phyloP scores from a whole-genome alignment of 2,113 vertebrate genomes.

The Siniperca chuatsi region DNA sequence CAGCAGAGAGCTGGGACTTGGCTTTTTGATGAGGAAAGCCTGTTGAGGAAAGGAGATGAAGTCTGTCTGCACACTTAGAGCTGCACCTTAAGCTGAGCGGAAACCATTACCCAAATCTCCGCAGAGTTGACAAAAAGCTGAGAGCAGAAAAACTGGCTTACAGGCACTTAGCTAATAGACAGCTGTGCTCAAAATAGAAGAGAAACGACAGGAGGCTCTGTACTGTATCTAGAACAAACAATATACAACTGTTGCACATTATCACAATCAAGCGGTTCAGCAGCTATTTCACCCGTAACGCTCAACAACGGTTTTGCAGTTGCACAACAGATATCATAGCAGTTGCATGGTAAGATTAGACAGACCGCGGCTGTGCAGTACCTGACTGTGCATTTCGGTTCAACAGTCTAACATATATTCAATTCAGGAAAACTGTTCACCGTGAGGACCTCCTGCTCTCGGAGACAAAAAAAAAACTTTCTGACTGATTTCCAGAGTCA shows the following conservation, averaged over 20 bases:
- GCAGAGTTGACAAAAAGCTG: slow-evolving; percentile 54
- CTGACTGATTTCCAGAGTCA: slow-evolving; percentile 52
- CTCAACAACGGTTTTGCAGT: slow-evolving; percentile 47
- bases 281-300: slow-evolving; percentile 34
- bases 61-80: slow-evolving; percentile 53
- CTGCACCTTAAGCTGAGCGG: slow-evolving; percentile 51
- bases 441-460: slow-evolving; percentile 58
- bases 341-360: slow-evolving; percentile 66
- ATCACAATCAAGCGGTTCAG: slow-evolving; percentile 57
- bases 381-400: slow-evolving; percentile 52
- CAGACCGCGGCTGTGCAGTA: slow-evolving; percentile 16
- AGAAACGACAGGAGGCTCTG: not conserved
- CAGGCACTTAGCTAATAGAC: slow-evolving; percentile 51
- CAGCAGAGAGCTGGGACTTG: slow-evolving; percentile 40
- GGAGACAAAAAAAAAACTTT: slow-evolving; percentile 5
- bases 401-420: slow-evolving; percentile 53
- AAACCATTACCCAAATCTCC: slow-evolving; percentile 66
- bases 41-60: slow-evolving; percentile 44
- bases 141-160: slow-evolving; percentile 38
- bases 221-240: slow-evolving; percentile 50
- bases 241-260: slow-evolving; percentile 57
- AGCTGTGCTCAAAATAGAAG: slow-evolving; percentile 54
- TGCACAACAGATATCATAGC: slow-evolving; percentile 40
- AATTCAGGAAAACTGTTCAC: slow-evolving; percentile 41
- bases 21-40: slow-evolving; percentile 63